Conservation (phyloP, 2,797 vertebrate species). For the Amblyraja radiata region DNA sequence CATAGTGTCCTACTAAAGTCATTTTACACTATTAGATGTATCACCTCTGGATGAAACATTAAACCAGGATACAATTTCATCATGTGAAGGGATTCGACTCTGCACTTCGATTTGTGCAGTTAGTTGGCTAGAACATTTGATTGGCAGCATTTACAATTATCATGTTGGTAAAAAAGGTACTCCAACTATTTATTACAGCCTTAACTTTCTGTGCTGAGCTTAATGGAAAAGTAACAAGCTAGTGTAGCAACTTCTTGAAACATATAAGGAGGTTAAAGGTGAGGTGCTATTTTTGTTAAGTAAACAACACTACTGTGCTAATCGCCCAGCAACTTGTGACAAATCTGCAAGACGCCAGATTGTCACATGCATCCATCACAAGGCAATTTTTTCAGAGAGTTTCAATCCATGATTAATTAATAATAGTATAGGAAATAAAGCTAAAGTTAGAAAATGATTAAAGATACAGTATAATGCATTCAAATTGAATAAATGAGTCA, state of each 20-base stretch:
- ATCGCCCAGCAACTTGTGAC: background rate
- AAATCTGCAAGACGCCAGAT: background rate
- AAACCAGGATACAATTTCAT: background rate
- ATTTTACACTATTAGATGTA: too few species aligned
- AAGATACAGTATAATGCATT: background rate
- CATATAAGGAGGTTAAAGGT: background rate
- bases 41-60: too few species aligned
- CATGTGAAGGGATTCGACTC: too few species aligned
- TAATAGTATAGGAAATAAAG: background rate
- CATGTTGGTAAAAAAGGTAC: background rate
- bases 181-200: background rate
- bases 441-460: background rate
- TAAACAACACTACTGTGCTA: background rate
- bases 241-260: background rate
- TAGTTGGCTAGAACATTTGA: background rate
- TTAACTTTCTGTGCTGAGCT: background rate
- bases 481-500: background rate
- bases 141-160: background rate
- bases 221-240: background rate
- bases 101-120: background rate
- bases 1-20: too few species aligned
- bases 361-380: too few species aligned
- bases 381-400: background rate
- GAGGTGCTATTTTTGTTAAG: background rate
- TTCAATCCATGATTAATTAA: background rate